Evolutionary conservation across 2,113 vertebrate species (phyloP).

Genomic region (Sphaerodactylus townsendi): DNA sequence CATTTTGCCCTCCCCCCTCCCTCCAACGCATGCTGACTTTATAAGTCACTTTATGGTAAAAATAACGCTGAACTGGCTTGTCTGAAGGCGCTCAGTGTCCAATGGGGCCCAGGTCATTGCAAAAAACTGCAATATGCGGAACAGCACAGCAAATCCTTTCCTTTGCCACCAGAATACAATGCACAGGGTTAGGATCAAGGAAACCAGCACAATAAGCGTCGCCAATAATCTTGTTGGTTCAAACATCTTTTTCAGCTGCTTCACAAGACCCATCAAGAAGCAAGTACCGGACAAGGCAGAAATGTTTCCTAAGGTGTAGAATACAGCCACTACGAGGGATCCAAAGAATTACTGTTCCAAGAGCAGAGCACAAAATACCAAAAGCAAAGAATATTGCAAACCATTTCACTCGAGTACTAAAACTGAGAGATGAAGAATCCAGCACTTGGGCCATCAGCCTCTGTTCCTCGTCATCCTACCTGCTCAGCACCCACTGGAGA

Average conservation of each 20-base stretch:
- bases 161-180: conserved; percentile 91
- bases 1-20: too few species aligned
- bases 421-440: conserved; percentile 87
- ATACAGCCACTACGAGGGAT: conserved; percentile 81
- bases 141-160: conserved; percentile 87
- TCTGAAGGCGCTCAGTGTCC: neutral
- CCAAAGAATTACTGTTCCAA: conserved; percentile 92
- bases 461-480: conserved; percentile 90
- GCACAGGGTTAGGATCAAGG: conserved; percentile 86
- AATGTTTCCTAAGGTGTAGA: conserved; percentile 94
- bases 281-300: conserved; percentile 91
- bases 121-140: conserved; percentile 94
- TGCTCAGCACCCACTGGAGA: conserved; percentile 88
- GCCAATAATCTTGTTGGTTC: conserved; percentile 89
- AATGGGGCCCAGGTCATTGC: too few species aligned
- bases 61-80: neutral
- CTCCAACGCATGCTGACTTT: neutral
- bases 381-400: conserved; percentile 88
- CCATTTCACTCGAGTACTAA: conserved; percentile 90
- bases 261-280: conserved; percentile 95
- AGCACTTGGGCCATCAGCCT: conserved; percentile 83
- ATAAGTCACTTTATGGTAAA: neutral
- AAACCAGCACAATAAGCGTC: conserved; percentile 91
- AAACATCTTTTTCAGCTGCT: conserved; percentile 96
- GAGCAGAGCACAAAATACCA: conserved; percentile 88